Percentiles rank a stretch among this genome's conserved stretches.
phyloP scores from a whole-genome alignment of 2,113 vertebrate species.

The Perca flavescens region DNA sequence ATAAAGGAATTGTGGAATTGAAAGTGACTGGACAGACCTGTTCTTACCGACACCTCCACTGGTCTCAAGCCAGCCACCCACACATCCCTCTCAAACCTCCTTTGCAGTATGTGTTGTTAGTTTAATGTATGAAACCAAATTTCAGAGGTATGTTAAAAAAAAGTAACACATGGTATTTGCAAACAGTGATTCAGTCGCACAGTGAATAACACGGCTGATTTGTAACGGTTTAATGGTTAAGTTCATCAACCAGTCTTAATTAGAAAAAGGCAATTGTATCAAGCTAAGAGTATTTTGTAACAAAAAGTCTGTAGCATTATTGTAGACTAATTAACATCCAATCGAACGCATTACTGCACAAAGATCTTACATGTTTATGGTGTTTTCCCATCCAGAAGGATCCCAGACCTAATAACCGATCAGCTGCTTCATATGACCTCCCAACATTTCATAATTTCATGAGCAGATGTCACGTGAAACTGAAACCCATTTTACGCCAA shows the following conservation, averaged over 20 bases:
- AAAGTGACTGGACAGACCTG: no score
- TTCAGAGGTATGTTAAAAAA: background rate
- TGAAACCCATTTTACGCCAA: background rate
- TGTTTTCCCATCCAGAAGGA: background rate
- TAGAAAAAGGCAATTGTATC: background rate
- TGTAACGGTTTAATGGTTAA: slow-evolving; percentile 16
- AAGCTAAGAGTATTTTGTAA: background rate
- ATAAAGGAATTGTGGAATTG: no score
- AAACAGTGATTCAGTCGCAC: background rate
- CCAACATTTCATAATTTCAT: background rate
- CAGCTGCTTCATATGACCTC: background rate
- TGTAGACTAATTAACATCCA: background rate
- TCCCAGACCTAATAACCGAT: background rate
- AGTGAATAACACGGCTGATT: slow-evolving; percentile 19
- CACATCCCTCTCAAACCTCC: no score
- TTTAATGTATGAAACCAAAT: background rate
- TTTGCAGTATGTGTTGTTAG: background rate
- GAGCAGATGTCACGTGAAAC: background rate
- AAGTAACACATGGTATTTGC: background rate
- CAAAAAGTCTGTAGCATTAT: background rate
- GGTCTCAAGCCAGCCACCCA: no score
- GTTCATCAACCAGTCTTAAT: background rate
- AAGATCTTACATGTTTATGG: background rate
- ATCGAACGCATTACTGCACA: background rate
- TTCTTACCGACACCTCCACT: no score